Evolutionary conservation across 2,888 invertebrate genomes (phyloP), one percentile per base, ranked within the genome.

Genomic region (Diabrotica balteata): DNA sequence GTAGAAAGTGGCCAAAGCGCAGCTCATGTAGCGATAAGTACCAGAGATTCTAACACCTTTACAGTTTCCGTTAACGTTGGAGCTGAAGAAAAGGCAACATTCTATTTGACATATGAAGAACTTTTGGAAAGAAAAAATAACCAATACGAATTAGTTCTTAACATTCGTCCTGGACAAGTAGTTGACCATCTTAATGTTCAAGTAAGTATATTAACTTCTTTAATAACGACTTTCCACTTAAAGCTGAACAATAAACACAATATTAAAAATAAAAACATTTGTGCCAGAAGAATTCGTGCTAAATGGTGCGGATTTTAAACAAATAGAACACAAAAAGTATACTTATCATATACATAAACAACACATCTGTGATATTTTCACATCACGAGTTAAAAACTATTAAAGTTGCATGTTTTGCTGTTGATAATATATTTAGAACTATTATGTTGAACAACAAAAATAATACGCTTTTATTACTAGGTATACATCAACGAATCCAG

Each of bases 91-190:
- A 87, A 86, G 64, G 89, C 88, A 0, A 83, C 86, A 1, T 93
- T 93, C 81, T 89, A 89, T 75, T 81, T 91, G 73, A 90, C 88
- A 0, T 93, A 93, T 80, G 90, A 92, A 78, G 90, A 92, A 81
- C 76, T 92, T 51, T 80, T 92, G 57, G 82, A 86, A 10, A 85
- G 91, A 5, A 86, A 87, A 64, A 86, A 88, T 68, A 88, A 89
- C 5, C 85, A 87, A 3, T 92, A 92, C 83, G 89, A 91, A 76
- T 88, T 90, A 76, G 87, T 88, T n/a, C 85, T 91, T 66, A 90
- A 90, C 80, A 82, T 91, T 57, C 88, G 89, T 77, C 90, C 91
- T 0, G 89, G 90, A 49, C 86, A 88, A 72, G 74, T 88, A 5
- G 89, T 91, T 44, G 86, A 88, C 52, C 87, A 89, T 74, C 84